A percentile compares a stretch with the other conserved stretches of the same genome.
phyloP scores from a whole-genome alignment of 2,113 vertebrate genomes.

The Mesoclemmys tuberculata region DNA sequence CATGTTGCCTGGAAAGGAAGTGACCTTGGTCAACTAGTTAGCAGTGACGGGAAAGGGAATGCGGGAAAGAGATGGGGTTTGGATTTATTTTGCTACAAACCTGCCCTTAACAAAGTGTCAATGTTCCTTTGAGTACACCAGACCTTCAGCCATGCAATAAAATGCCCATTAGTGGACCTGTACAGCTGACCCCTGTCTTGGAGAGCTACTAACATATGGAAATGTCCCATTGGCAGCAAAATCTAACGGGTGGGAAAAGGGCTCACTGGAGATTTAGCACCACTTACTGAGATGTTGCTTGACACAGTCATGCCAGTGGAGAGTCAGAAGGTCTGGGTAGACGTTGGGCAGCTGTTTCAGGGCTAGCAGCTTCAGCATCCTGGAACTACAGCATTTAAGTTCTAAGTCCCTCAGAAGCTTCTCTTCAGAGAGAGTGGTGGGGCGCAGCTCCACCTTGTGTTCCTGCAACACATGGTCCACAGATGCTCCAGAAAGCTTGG shows the following conservation, averaged over 20 bases:
- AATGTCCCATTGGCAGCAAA: background rate
- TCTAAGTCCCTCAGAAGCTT: conserved; percentile 87
- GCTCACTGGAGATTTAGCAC: background rate
- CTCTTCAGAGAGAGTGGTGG: conserved; percentile 94
- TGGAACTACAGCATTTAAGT: conserved; percentile 88
- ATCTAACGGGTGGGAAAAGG: background rate
- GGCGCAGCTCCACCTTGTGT: conserved; percentile 91
- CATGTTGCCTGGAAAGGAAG: background rate
- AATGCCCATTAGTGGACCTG: background rate
- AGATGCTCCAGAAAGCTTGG: conserved; percentile 79
- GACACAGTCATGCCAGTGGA: conserved; percentile 86
- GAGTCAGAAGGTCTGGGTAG: conserved; percentile 86
- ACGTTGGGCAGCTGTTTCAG: conserved; percentile 90
- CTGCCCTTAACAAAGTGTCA: background rate
- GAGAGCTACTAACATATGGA: background rate
- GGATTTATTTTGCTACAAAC: background rate
- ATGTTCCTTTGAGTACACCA: background rate
- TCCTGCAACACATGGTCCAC: conserved; percentile 94
- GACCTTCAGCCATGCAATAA: background rate
- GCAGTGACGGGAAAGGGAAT: background rate
- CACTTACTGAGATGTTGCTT: conserved; percentile 89
- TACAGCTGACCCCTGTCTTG: background rate
- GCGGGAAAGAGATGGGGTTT: background rate
- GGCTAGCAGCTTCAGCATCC: conserved; percentile 91
- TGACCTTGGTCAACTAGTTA: background rate